A percentile compares a stretch with the other conserved stretches of the same genome.
phyloP scores from a whole-genome alignment of 2,797 vertebrate genomes.

The Scomberomorus guttatus region DNA sequence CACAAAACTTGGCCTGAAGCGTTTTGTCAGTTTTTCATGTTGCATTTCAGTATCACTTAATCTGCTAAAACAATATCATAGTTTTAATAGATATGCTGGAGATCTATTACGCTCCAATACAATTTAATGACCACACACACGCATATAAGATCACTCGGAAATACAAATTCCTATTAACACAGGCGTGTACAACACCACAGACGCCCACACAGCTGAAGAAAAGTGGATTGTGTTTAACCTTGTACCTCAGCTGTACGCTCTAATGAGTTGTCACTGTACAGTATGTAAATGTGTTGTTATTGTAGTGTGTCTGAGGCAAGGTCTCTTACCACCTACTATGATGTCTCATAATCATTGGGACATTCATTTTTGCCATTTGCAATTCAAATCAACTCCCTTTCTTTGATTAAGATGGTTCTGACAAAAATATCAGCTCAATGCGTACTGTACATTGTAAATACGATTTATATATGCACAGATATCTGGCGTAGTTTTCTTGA shows the following conservation, averaged over 20 bases:
- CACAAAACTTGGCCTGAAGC: slow-evolving; percentile 14
- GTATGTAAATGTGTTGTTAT: slow-evolving; percentile 47
- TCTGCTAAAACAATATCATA: slow-evolving; percentile 43
- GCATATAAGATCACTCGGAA: background rate
- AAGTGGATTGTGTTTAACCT: slow-evolving; percentile 32
- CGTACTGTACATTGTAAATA: background rate
- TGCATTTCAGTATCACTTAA: slow-evolving; percentile 44
- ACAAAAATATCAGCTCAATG: background rate
- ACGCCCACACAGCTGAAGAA: slow-evolving; percentile 1
- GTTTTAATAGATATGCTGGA: too few relatives aligned
- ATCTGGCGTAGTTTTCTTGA: slow-evolving; percentile 12
- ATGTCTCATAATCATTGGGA: slow-evolving; percentile 36
- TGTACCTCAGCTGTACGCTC: slow-evolving; percentile 32
- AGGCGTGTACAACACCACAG: background rate
- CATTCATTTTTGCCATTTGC: slow-evolving; percentile 15
- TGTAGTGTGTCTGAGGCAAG: slow-evolving; percentile 21
- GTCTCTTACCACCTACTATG: slow-evolving; percentile 25
- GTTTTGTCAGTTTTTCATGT: slow-evolving; percentile 44
- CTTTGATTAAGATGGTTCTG: slow-evolving; percentile 9
- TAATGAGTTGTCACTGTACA: slow-evolving; percentile 49
- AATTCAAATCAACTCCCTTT: slow-evolving; percentile 36
- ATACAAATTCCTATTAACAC: background rate
- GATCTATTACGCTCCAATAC: slow-evolving; percentile 6
- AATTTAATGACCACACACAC: slow-evolving; percentile 1
- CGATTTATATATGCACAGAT: background rate